Base-by-base conservation (phyloP, 2,888 invertebrate species). In the Bombylius discolor region DNA sequence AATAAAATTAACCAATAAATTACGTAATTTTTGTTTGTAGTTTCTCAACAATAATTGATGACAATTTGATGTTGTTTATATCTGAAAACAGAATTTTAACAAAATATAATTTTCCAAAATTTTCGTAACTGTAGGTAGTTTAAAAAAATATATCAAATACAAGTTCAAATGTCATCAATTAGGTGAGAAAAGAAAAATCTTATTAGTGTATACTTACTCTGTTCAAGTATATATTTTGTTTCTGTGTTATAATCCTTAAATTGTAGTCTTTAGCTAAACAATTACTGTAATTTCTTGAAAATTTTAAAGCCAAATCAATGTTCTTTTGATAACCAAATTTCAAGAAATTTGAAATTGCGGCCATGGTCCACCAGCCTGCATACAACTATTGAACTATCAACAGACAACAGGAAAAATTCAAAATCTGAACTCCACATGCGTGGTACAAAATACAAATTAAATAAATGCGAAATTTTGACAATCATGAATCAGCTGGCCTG, bases 291-390 rank as follows among this genome's bases (percentile, higher is more conserved):
- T 34, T 53, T 6, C 31, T 53, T 13, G 56, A 51, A 49, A 53
- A 53, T 31, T 55, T 45, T 32, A 46, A 45, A 46, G 32, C 39
- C 31, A 58, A 42, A 47, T 51, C 32, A 47, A 56, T 47, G 53
- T 58, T 58, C 39, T 51, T 56, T 5, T 51, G 53, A 42, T 51
- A 58, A 4, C 53, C 53, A 48, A 51, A 39, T 33, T 42, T 49
- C 23, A 51, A 36, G 50, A 58, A 58, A 31, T 45, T 48, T 42
- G 55, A 42, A 48, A 58, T 36, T 12, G 53, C 53, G 31, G 58
- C 58, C 58, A 58, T 58, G 34, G 33, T 52, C 49, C 47, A 39
- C 5, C 11, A 12, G 42, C 14, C n/a, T 49, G 5, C 6, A 6
- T 3, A 23, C 23, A 23, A 23, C 23, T 23, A 23, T 23, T 23